phyloP scores from a whole-genome alignment of 1,140 invertebrate species.

The Xylocopa sonorina region DNA sequence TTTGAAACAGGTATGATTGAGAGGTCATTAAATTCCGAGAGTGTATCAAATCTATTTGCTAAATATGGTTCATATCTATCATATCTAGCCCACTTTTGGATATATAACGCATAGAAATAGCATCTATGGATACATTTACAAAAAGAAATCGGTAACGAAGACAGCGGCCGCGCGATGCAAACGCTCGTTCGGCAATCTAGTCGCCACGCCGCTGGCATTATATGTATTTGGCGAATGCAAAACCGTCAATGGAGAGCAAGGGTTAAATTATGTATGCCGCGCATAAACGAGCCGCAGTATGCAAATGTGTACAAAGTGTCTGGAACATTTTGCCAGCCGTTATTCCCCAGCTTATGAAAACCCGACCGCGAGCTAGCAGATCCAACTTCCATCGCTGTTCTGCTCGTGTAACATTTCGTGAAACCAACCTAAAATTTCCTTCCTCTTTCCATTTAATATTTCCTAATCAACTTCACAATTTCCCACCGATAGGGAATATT shows the following conservation, averaged over 20 bases:
- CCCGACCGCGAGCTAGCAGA: constrained; percentile 26
- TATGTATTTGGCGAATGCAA: constrained; percentile 38
- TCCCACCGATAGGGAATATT: no score
- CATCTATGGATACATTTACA: no score
- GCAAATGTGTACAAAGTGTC: constrained; percentile 74
- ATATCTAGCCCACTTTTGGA: no score
- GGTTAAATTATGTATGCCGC: constrained; percentile 56
- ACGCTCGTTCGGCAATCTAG: neutral
- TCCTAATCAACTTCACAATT: neutral
- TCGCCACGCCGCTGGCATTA: neutral
- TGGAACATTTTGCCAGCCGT: constrained; percentile 67
- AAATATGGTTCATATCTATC: neutral
- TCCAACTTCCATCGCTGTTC: constrained; percentile 19
- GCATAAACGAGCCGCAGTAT: constrained; percentile 65
- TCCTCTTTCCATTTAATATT: neutral
- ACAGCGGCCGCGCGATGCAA: neutral
- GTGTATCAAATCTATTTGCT: no score
- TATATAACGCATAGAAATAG: no score
- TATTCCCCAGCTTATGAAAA: constrained; percentile 56
- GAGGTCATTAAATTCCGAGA: no score
- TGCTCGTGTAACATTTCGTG: neutral
- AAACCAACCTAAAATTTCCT: constrained; percentile 7
- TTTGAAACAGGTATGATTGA: no score
- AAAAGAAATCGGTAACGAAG: neutral
- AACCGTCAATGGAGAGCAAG: constrained; percentile 35